phyloP scores from a whole-genome alignment of 2,113 vertebrate genomes.

The Stigmatopora nigra region DNA sequence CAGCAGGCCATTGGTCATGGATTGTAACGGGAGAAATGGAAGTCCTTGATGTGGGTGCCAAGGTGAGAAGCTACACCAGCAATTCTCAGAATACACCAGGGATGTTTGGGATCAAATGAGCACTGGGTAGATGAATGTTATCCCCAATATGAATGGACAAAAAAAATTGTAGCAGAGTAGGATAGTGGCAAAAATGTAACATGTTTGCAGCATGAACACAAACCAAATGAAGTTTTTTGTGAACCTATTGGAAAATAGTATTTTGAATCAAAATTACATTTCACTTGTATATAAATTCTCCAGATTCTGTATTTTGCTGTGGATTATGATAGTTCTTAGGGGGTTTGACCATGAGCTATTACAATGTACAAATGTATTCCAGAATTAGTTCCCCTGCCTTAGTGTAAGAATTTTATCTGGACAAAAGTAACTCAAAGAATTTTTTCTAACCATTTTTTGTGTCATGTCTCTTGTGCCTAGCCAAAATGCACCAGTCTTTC shows the following conservation, averaged over 20 bases:
- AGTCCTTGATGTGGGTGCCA: constrained; percentile 63
- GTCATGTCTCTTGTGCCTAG: background rate
- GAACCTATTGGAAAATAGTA: constrained; percentile 9
- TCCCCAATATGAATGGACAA: constrained; percentile 31
- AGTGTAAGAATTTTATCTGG: background rate
- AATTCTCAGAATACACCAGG: constrained; percentile 59
- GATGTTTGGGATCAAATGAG: constrained; percentile 46
- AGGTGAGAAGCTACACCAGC: constrained; percentile 55
- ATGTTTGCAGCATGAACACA: constrained; percentile 10
- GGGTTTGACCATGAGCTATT: background rate
- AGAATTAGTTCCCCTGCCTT: background rate
- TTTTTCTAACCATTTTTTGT: background rate
- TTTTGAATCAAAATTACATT: background rate
- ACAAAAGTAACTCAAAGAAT: background rate
- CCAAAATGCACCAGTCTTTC: background rate
- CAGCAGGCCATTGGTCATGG: constrained; percentile 57
- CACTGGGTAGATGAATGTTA: constrained; percentile 23
- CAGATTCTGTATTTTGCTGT: background rate
- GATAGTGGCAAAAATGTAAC: constrained; percentile 18
- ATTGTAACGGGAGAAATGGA: constrained; percentile 58
- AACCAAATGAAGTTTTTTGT: constrained; percentile 14
- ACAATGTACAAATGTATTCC: background rate
- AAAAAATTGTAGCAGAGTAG: constrained; percentile 26
- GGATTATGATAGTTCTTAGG: background rate
- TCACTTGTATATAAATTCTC: background rate